Conservation (phyloP, 2,888 invertebrate species). For the Xiphydria camelus region DNA sequence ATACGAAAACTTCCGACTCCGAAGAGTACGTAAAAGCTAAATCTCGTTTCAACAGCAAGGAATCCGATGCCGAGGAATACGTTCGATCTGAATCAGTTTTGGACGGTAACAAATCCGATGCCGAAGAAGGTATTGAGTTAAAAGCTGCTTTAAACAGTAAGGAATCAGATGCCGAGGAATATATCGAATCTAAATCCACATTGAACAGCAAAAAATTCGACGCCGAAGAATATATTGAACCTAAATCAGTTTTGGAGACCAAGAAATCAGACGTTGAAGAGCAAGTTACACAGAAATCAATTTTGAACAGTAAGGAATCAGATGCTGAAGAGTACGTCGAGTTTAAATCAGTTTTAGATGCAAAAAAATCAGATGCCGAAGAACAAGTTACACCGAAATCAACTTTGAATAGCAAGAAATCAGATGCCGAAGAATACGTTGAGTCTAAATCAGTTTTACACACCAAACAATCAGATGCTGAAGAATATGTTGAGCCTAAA, state of each 20-base stretch:
- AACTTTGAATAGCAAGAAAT: neutral
- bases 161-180: neutral
- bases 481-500: slow-evolving; percentile 16
- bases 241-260: neutral
- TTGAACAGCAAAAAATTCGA: neutral
- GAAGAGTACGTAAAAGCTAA: neutral
- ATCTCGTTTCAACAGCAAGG: neutral
- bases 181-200: neutral
- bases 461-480: slow-evolving; percentile 13
- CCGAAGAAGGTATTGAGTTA: neutral
- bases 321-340: neutral
- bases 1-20: neutral
- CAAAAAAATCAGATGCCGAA: neutral
- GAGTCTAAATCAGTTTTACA: neutral
- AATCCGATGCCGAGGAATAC: neutral
- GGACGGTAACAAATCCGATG: neutral
- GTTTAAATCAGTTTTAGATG: neutral
- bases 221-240: slow-evolving; percentile 1
- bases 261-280: slow-evolving; percentile 20
- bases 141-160: neutral
- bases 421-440: slow-evolving; percentile 2
- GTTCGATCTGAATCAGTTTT: neutral
- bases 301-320: neutral
- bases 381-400: neutral
- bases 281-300: slow-evolving; percentile 6